Conservation (phyloP, 1,140 invertebrate species). For the Heliconius nattereri region DNA sequence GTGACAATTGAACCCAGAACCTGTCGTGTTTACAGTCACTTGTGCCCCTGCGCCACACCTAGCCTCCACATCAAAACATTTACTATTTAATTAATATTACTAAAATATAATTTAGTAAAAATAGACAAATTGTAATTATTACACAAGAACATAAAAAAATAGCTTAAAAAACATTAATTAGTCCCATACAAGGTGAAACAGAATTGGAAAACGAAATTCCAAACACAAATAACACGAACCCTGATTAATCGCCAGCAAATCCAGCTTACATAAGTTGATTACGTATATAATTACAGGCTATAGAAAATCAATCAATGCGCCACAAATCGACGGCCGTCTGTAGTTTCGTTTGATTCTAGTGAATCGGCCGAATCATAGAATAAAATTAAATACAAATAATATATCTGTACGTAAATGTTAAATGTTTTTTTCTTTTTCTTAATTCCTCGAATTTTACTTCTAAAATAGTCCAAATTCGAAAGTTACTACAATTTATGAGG, state of each 20-base stretch:
- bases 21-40: too few relatives aligned
- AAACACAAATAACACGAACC: conserved; percentile 30
- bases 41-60: too few relatives aligned
- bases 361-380: conserved; percentile 55
- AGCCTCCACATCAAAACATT: too few relatives aligned
- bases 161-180: background rate
- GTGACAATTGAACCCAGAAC: too few relatives aligned
- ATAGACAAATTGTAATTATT: too few relatives aligned
- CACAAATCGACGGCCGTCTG: conserved; percentile 34
- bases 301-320: conserved; percentile 41
- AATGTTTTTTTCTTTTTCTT: background rate
- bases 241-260: conserved; percentile 35
- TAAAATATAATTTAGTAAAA: too few relatives aligned
- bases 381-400: conserved; percentile 6
- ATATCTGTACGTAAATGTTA: background rate
- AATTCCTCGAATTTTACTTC: background rate
- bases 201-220: background rate
- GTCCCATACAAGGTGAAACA: background rate
- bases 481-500: too few relatives aligned
- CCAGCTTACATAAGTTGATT: conserved; percentile 33
- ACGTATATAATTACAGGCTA: conserved; percentile 39
- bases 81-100: too few relatives aligned
- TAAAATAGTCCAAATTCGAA: too few relatives aligned
- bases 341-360: conserved; percentile 57
- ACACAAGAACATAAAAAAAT: too few relatives aligned